Percentiles rank a stretch among this genome's conserved stretches.
Conservation (phyloP, 1,140 invertebrate genomes). For the Heliconius melpomene region DNA sequence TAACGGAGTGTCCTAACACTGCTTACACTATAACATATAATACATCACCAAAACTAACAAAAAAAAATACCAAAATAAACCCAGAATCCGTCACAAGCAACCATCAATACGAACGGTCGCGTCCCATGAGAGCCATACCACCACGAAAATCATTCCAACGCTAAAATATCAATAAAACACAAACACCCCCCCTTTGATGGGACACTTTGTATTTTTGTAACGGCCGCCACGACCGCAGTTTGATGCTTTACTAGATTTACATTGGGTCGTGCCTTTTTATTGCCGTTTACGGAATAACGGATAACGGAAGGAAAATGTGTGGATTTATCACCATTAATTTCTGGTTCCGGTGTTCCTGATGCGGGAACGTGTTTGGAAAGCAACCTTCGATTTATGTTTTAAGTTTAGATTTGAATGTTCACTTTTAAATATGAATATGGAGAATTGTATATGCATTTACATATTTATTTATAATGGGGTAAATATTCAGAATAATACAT, state of each 20-base stretch:
- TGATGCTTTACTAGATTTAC: slow-evolving; percentile 71
- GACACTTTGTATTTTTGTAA: slow-evolving; percentile 76
- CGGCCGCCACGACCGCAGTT: slow-evolving; percentile 57
- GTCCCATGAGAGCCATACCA: slow-evolving; percentile 68
- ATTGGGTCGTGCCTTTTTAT: slow-evolving; percentile 72
- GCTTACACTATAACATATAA: too few species aligned
- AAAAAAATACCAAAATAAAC: slow-evolving; percentile 21
- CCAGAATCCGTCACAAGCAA: slow-evolving; percentile 54
- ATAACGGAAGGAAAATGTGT: slow-evolving; percentile 45
- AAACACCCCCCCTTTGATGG: slow-evolving; percentile 70
- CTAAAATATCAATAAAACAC: slow-evolving; percentile 81
- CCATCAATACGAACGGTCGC: slow-evolving; percentile 69
- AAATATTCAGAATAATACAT: too few species aligned
- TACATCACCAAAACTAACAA: background rate
- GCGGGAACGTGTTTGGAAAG: background rate
- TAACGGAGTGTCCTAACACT: too few species aligned
- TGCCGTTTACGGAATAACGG: slow-evolving; percentile 43
- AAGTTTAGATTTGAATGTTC: background rate
- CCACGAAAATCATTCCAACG: slow-evolving; percentile 75
- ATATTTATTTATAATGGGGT: too few species aligned
- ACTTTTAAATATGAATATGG: background rate
- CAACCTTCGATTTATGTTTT: background rate
- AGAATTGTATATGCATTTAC: background rate
- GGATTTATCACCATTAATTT: slow-evolving; percentile 32
- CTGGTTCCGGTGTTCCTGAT: slow-evolving; percentile 5